Evolutionary conservation across 2,113 vertebrate genomes (phyloP), one percentile per base, ranked within the genome.

Genomic region (Calypte anna): DNA sequence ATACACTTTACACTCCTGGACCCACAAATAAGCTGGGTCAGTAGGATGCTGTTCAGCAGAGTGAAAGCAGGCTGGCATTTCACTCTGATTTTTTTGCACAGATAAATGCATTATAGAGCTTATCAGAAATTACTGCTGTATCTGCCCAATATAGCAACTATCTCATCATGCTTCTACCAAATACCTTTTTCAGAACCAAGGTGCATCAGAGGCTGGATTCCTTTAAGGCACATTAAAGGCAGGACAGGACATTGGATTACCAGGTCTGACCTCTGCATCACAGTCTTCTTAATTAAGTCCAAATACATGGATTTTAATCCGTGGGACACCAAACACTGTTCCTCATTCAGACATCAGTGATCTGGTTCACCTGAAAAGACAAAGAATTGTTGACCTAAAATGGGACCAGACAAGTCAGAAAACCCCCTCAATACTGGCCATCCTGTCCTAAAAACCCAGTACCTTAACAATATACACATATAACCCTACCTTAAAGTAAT

Each of bases 141-240:
- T 62, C 88, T 80, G n/a, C 66, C 74, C 62, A 18, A 7, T 24
- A 63, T 27, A 4, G 12, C 21, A 50, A 23, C 23, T 44, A 7
- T 36, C 61, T 61, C 16, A n/a, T 54, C 44, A 19, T 0, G 0
- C 28, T 87, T 53, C 16, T 6, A 59, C 10, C 15, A 4, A 2
- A 40, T 15, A n/a, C 30, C 54, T 24, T 77, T 78, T 64, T n/a
- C 50, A 76, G 48, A 38, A 24, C 18, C 27, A 27, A 70, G 40
- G 8, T 18, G 14, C 17, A 58, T 64, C 27, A 89, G 36, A 59
- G 15, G 17, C 31, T 82, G 21, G 38, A 43, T 89, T 75, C 51
- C 38, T 70, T 81, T 22, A 58, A 58, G n/a, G 69, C 19, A 21
- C 33, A 31, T 9, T 53, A 53, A 68, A 66, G 75, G 27, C 8